Conservation (phyloP, 1,140 invertebrate genomes). For the Drosophila melanogaster region DNA sequence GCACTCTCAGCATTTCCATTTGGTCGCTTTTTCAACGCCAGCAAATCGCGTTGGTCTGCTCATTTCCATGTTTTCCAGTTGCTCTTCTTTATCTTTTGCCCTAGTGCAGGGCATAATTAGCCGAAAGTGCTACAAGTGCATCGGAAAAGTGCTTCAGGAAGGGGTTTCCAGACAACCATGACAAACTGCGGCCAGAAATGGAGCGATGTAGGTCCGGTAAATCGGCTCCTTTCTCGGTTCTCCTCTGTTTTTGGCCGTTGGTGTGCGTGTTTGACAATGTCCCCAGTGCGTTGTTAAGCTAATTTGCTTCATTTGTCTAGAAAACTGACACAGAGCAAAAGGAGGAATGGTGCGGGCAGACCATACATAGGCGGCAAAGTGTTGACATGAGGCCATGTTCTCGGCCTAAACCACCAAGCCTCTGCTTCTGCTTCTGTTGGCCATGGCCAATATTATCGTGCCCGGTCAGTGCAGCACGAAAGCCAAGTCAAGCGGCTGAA, state of each 20-base stretch:
- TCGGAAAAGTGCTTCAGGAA: constrained; percentile 14
- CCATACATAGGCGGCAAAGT: constrained; percentile 56
- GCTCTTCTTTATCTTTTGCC: constrained; percentile 12
- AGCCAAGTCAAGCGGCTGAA: constrained; percentile 58
- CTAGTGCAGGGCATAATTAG: constrained; percentile 60
- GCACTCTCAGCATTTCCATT: constrained; percentile 39
- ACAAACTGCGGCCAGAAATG: constrained; percentile 35
- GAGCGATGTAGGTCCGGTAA: constrained; percentile 35
- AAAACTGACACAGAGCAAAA: constrained; percentile 61
- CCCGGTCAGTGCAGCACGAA: constrained; percentile 55
- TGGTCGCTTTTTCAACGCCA: constrained; percentile 43
- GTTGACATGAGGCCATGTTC: constrained; percentile 74
- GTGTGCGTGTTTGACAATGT: constrained; percentile 63
- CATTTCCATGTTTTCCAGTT: constrained; percentile 9
- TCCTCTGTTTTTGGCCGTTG: not conserved
- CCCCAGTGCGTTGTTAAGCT: constrained; percentile 77
- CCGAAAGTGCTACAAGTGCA: constrained; percentile 70
- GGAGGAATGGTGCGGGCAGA: not conserved
- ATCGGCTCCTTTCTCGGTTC: constrained; percentile 12
- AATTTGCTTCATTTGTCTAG: constrained; percentile 83
- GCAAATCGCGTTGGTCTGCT: constrained; percentile 24
- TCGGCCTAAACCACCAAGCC: constrained; percentile 36
- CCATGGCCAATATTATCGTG: constrained; percentile 61
- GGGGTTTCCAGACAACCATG: constrained; percentile 6
- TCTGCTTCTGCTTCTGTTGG: constrained; percentile 12